These are phyloP conservation scores for Drosophila paulistorum DNA, from an alignment of 1,140 invertebrate species.

Conservation along the genomic window DNA sequence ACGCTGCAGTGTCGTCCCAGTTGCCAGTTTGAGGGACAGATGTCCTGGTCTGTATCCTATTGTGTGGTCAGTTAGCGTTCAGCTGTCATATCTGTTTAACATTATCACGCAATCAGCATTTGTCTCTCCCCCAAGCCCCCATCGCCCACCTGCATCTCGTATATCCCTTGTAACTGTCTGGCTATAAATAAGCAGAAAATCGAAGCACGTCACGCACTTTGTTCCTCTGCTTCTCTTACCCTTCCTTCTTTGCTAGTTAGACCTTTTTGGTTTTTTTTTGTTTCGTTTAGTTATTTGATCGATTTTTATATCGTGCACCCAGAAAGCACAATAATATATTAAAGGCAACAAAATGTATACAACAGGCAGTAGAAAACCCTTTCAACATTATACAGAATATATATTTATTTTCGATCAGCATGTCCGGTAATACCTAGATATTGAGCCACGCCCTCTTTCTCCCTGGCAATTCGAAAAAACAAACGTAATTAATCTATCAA, in stretches of 20 bases:
- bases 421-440: no score
- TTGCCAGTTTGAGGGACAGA: conserved; percentile 15
- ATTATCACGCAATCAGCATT: conserved; percentile 63
- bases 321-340: no score
- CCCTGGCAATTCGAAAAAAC: no score
- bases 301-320: conserved; percentile 39
- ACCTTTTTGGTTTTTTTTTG: conserved; percentile 26
- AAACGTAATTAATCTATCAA: no score
- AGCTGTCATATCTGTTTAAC: conserved; percentile 61
- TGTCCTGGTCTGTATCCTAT: conserved; percentile 14
- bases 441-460: no score
- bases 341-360: no score
- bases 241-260: not conserved
- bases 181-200: conserved; percentile 66
- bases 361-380: no score
- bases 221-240: not conserved
- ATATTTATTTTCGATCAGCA: no score
- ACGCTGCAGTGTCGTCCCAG: not conserved
- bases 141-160: no score
- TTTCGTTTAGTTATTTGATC: conserved; percentile 48
- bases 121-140: not conserved
- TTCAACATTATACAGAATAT: no score
- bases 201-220: conserved; percentile 55
- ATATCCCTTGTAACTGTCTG: conserved; percentile 11
- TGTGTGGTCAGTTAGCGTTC: conserved; percentile 35